These are phyloP conservation scores for Phanerotoma sp. DNA, from an alignment of 2,888 invertebrate species.

Conservation along the genomic window DNA sequence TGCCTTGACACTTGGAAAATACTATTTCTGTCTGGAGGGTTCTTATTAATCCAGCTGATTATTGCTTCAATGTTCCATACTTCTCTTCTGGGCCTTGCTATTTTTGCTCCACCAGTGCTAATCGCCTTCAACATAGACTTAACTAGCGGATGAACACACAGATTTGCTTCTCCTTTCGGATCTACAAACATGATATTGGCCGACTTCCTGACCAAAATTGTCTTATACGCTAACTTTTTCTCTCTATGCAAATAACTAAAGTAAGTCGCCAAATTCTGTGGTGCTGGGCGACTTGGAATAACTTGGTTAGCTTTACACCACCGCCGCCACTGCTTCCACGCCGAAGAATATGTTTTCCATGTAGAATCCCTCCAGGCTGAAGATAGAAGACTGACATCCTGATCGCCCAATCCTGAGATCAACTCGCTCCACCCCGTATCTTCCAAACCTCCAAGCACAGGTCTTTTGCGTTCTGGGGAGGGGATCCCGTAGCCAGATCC, in stretches of 20 bases:
- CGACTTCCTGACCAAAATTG: background rate
- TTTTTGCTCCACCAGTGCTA: background rate
- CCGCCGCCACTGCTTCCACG: constrained; percentile 10
- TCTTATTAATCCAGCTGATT: background rate
- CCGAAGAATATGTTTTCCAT: constrained; percentile 13
- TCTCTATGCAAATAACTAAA: background rate
- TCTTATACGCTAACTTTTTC: background rate
- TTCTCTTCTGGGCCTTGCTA: no score
- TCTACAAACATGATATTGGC: background rate
- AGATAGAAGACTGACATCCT: background rate
- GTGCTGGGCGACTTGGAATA: background rate
- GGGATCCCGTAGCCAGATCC: constrained; percentile 49
- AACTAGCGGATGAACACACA: background rate
- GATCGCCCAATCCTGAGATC: background rate
- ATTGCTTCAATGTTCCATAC: constrained; percentile 13
- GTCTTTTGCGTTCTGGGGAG: constrained; percentile 43
- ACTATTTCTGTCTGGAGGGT: constrained; percentile 5
- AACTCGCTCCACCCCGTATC: constrained; percentile 11
- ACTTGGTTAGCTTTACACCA: constrained; percentile 9
- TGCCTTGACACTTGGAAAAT: constrained; percentile 14
- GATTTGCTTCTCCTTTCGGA: background rate
- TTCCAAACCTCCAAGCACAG: constrained; percentile 12
- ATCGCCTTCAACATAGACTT: background rate
- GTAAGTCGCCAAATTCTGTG: background rate
- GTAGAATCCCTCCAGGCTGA: constrained; percentile 15